Evolutionary conservation across 2,888 invertebrate species (phyloP).

Genomic region (Microchrysa polita): DNA sequence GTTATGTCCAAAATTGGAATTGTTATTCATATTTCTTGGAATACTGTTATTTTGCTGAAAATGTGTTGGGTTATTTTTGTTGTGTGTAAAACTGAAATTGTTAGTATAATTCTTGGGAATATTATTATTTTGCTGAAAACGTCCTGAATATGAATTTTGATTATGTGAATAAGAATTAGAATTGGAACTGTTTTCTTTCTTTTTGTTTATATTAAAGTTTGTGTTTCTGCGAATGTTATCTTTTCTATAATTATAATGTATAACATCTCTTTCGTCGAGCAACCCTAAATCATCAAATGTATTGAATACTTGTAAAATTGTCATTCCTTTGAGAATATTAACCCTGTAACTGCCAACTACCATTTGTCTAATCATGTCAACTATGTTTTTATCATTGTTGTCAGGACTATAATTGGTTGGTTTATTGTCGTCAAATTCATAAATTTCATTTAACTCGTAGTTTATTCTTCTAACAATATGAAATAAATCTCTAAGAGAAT

Average conservation of each 20-base stretch:
- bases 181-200: too few species aligned
- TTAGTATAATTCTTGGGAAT: too few species aligned
- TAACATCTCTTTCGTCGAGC: neutral
- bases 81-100: too few species aligned
- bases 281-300: conserved; percentile 2
- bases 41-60: too few species aligned
- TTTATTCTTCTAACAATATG: conserved; percentile 13
- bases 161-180: too few species aligned
- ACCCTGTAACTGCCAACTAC: neutral
- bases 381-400: conserved; percentile 37
- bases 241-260: neutral
- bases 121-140: too few species aligned
- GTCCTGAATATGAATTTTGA: too few species aligned
- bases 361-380: conserved; percentile 23
- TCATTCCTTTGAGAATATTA: neutral
- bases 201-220: too few species aligned
- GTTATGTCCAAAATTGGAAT: too few species aligned
- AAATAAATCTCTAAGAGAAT: neutral
- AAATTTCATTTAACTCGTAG: conserved; percentile 25
- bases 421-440: conserved; percentile 27
- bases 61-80: too few species aligned
- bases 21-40: too few species aligned
- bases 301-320: conserved; percentile 16
- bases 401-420: conserved; percentile 31
- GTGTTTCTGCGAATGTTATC: neutral